Conservation (phyloP, 2,113 vertebrate species). For the Euleptes europaea region DNA sequence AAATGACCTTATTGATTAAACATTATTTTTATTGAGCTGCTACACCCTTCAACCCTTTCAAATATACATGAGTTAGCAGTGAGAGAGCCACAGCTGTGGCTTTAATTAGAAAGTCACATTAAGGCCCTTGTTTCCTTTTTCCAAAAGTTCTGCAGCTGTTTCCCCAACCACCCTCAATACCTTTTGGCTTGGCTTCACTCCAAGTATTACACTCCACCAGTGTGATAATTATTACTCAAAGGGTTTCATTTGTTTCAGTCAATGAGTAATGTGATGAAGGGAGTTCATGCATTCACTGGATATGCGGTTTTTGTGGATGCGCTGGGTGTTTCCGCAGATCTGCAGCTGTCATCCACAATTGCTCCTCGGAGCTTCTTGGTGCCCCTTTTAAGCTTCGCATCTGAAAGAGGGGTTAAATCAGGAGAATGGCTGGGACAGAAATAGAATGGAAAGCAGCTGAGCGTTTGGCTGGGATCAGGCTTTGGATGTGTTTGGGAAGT, state of each 20-base stretch:
- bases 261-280: background rate
- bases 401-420: background rate
- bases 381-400: background rate
- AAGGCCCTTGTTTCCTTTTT: background rate
- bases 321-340: background rate
- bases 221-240: background rate
- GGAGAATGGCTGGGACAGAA: background rate
- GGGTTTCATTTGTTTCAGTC: background rate
- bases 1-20: background rate
- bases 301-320: background rate
- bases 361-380: background rate
- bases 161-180: background rate
- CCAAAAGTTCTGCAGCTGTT: background rate
- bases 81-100: accelerated
- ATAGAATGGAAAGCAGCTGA: background rate
- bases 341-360: background rate
- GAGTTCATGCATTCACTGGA: background rate
- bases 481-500: background rate
- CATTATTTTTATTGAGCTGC: background rate
- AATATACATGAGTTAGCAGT: accelerated
- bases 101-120: background rate
- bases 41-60: background rate
- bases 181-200: background rate
- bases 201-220: accelerated
- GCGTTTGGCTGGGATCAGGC: background rate